phyloP scores from a whole-genome alignment of 2,113 vertebrate species.

The Silurus asotus region DNA sequence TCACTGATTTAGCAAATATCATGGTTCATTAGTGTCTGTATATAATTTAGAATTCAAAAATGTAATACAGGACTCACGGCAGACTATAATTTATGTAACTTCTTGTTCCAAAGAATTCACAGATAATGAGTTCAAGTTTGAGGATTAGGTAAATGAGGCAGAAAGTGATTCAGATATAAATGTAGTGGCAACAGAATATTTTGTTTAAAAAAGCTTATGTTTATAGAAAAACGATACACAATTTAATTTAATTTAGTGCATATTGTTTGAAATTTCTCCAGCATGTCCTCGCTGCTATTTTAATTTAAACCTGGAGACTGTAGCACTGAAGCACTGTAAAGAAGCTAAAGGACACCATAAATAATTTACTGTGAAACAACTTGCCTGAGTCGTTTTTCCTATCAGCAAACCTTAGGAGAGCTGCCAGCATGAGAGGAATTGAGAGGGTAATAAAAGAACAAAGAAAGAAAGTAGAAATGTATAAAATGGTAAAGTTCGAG shows the following conservation, averaged over 20 bases:
- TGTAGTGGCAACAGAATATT: no score
- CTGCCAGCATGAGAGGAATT: neutral
- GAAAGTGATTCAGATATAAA: neutral
- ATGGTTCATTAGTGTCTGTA: no score
- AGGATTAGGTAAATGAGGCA: neutral
- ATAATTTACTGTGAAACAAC: constrained; percentile 16
- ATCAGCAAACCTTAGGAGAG: neutral
- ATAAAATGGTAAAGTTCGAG: neutral
- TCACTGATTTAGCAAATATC: no score
- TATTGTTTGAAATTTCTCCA: neutral
- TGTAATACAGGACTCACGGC: no score
- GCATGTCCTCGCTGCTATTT: neutral
- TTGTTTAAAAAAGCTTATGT: no score
- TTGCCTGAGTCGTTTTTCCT: neutral
- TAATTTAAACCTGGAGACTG: neutral
- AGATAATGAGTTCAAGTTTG: neutral
- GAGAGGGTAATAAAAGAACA: neutral
- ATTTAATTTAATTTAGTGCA: neutral
- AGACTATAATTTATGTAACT: neutral
- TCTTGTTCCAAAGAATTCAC: neutral
- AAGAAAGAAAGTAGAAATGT: neutral
- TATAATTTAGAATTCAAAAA: no score
- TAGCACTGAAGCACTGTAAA: neutral
- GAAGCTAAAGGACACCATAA: constrained; percentile 25
- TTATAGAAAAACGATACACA: neutral